Base-by-base conservation (phyloP, 2,888 invertebrate genomes). In the Trisateles emortualis region DNA sequence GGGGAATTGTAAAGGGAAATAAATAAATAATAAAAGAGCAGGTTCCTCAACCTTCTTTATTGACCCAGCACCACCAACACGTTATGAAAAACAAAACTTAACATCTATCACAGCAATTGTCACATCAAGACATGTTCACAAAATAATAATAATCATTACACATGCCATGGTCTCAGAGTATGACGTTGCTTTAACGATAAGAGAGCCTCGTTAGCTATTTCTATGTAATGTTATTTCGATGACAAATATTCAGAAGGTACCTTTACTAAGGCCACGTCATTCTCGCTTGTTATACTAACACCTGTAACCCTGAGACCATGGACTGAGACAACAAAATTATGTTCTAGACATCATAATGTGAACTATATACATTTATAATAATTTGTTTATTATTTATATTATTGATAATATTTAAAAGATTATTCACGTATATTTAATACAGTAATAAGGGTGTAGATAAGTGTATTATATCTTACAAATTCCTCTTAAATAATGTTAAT, bases 91-190 rank as follows among this genome's bases (percentile, higher is more conserved):
- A 84, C 74, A 76, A 72, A 83, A 84, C 75, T 81, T 81, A 83
- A 87, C 79, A 80, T 74, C 83, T 88, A 91, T 91, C 91, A 91
- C 91, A 91, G 90, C 84, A 75, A 81, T 58, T 75, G 76, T 78
- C 62, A 75, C 67, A 74, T 70, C 39, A 42, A 63, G 71, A 69
- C 59, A 60, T 55, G 59, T 59, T 54, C 58, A 66, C 55, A 63
- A 42, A 54, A 52, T 49, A 49, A 54, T 52, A 64, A 19, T 44
- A 39, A 57, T n/a, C 44, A 22, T 43, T 9, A 51, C 1, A 53
- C 48, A 26, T 48, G 56, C 54, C 52, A 52, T 43, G 52, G 57
- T 63, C 56, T 51, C 35, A 52, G 24, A 11, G 33, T 14, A 9
- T 24, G 51, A 44, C 50, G 44, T 57, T 24, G 54, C 33, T 38